phyloP scores from a whole-genome alignment of 2,797 vertebrate genomes.

The Clarias pachynema region DNA sequence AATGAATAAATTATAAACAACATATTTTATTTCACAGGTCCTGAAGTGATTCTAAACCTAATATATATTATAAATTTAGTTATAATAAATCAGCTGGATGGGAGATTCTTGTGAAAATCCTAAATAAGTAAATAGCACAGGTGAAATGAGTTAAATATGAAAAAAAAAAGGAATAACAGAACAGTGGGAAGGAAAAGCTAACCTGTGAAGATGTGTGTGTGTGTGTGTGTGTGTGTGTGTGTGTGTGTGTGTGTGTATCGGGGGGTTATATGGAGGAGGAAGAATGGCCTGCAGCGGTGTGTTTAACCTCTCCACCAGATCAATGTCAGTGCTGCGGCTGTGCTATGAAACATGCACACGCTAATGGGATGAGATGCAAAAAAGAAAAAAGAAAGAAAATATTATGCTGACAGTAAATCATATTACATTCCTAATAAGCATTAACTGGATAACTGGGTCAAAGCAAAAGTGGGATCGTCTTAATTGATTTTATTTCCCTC shows the following conservation, averaged over 20 bases:
- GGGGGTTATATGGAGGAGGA: background rate
- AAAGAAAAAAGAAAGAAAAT: constrained; percentile 79
- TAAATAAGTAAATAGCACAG: background rate
- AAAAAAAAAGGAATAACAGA: background rate
- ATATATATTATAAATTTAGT: background rate
- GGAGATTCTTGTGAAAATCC: too few species aligned
- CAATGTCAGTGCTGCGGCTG: constrained; percentile 90
- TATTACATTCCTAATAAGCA: constrained; percentile 99
- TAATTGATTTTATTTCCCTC: constrained; percentile 96
- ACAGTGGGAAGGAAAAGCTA: background rate
- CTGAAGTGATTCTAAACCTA: background rate
- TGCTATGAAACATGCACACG: constrained; percentile 95
- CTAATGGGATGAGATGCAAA: constrained; percentile 99
- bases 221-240: too few species aligned
- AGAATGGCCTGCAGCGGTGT: constrained; percentile 40
- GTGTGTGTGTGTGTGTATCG: too few species aligned
- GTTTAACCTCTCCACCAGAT: constrained; percentile 86
- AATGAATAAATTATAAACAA: background rate
- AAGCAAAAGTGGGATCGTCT: constrained; percentile 94
- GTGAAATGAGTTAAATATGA: background rate
- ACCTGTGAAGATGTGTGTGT: background rate
- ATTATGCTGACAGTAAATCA: constrained; percentile 99
- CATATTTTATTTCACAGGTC: too few species aligned
- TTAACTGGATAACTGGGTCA: constrained; percentile 99
- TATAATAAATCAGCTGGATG: background rate